phyloP scores from a whole-genome alignment of 2,797 vertebrate species.

The Apodemus agrarius region DNA sequence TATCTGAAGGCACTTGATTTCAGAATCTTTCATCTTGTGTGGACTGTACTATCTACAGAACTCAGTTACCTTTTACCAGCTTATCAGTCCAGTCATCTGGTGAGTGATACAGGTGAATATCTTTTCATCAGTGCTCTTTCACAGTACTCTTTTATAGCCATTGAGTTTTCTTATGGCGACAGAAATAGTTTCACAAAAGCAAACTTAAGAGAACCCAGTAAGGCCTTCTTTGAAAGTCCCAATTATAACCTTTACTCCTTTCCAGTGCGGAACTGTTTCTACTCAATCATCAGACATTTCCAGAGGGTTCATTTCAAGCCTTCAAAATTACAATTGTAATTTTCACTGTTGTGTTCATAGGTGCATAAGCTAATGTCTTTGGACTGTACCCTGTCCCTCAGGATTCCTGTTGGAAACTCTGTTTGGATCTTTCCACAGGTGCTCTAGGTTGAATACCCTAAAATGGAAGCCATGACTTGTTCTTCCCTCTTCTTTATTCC shows the following conservation, averaged over 20 bases:
- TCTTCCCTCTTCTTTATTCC: not conserved
- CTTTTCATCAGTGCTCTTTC: not conserved
- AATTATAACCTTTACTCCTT: not conserved
- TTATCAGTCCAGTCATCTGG: conserved; percentile 25
- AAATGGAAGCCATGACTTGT: not conserved
- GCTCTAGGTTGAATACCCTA: not conserved
- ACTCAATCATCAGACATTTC: not conserved
- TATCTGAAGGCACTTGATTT: not conserved
- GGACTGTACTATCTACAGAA: not conserved
- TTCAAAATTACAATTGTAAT: not conserved
- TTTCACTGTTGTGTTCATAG: conserved; percentile 20
- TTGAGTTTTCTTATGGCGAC: conserved; percentile 30
- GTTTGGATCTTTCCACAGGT: not conserved
- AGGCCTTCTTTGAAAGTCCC: conserved; percentile 16
- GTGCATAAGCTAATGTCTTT: not conserved
- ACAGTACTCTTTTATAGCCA: not conserved
- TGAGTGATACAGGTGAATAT: not conserved
- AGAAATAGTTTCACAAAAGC: conserved; percentile 45
- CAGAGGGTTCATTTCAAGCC: not conserved
- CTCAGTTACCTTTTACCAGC: not conserved
- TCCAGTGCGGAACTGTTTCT: conserved; percentile 22
- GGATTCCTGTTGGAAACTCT: not conserved
- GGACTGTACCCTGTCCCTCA: not conserved
- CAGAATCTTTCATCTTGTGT: not conserved
- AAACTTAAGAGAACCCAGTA: not conserved